These are phyloP conservation scores for Jordanella pulchra DNA, from an alignment of 2,797 vertebrate genomes.

Conservation along the genomic window DNA sequence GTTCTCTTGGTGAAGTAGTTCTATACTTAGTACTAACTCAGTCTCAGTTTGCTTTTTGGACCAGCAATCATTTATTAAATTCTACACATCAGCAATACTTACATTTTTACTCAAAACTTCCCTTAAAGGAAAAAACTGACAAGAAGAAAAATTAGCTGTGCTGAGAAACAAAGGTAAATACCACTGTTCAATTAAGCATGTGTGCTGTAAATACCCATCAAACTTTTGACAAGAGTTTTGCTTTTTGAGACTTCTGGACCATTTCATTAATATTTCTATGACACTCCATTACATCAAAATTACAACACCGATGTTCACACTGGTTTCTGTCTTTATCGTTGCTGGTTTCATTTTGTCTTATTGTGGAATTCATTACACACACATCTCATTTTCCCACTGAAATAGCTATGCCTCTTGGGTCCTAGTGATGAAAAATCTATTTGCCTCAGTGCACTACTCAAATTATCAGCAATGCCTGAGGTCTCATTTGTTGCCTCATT, in stretches of 20 bases:
- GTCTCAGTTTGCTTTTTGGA: constrained; percentile 17
- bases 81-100: constrained; percentile 15
- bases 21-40: constrained; percentile 15
- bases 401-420: constrained; percentile 51
- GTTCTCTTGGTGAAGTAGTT: constrained; percentile 21
- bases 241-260: constrained; percentile 38
- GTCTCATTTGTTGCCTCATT: constrained; percentile 61
- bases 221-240: constrained; percentile 38
- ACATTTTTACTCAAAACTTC: constrained; percentile 15
- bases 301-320: constrained; percentile 55
- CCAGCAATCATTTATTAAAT: constrained; percentile 29
- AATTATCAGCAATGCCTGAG: constrained; percentile 58
- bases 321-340: constrained; percentile 45
- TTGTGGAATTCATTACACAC: constrained; percentile 59
- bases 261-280: constrained; percentile 61
- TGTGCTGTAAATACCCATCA: constrained; percentile 34
- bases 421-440: constrained; percentile 61
- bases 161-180: constrained; percentile 52
- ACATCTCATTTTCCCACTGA: constrained; percentile 61
- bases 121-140: constrained; percentile 28
- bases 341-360: constrained; percentile 51
- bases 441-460: constrained; percentile 52
- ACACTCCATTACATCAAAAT: constrained; percentile 70
- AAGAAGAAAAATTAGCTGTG: background rate
- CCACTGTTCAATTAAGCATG: constrained; percentile 37